These are phyloP conservation scores for Marasmarcha lunaedactyla DNA, from an alignment of 2,888 invertebrate genomes.

Conservation along the genomic window DNA sequence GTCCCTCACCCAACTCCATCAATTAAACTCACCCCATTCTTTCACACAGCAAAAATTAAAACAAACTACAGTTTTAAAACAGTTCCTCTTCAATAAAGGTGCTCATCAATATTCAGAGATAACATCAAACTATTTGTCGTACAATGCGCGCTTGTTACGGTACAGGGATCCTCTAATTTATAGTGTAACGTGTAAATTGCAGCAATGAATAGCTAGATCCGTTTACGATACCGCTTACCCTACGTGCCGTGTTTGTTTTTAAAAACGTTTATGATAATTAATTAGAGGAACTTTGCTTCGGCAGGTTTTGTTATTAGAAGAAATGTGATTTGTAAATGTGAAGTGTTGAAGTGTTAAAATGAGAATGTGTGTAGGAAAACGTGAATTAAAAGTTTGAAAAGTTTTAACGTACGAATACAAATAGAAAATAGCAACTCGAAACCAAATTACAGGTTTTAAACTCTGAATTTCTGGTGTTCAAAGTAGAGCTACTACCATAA, in stretches of 20 bases:
- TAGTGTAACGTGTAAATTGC: slow-evolving; percentile 54
- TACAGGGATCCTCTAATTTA: slow-evolving; percentile 39
- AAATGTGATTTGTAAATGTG: slow-evolving; percentile 2
- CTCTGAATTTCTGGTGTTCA: too few species aligned
- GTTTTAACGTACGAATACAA: too few species aligned
- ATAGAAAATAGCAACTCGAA: too few species aligned
- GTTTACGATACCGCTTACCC: slow-evolving; percentile 25
- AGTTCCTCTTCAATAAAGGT: slow-evolving; percentile 13
- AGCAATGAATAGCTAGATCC: slow-evolving; percentile 48
- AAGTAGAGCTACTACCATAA: too few species aligned
- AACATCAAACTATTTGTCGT: slow-evolving; percentile 18
- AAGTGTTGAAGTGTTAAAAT: neutral
- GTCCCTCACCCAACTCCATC: too few species aligned
- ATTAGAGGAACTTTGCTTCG: slow-evolving; percentile 50
- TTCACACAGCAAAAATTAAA: neutral
- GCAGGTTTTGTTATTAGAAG: slow-evolving; percentile 22
- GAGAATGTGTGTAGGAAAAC: too few species aligned
- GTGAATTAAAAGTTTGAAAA: too few species aligned
- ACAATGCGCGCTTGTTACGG: slow-evolving; percentile 39
- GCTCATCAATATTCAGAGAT: slow-evolving; percentile 20
- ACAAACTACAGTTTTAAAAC: neutral
- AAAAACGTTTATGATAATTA: slow-evolving; percentile 51
- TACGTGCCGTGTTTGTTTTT: slow-evolving; percentile 53
- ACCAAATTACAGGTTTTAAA: too few species aligned
- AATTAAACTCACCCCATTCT: too few species aligned